Evolutionary conservation across 2,113 vertebrate species (phyloP), one percentile per base, ranked within the genome.

Genomic region (Myxocyprinus asiaticus): DNA sequence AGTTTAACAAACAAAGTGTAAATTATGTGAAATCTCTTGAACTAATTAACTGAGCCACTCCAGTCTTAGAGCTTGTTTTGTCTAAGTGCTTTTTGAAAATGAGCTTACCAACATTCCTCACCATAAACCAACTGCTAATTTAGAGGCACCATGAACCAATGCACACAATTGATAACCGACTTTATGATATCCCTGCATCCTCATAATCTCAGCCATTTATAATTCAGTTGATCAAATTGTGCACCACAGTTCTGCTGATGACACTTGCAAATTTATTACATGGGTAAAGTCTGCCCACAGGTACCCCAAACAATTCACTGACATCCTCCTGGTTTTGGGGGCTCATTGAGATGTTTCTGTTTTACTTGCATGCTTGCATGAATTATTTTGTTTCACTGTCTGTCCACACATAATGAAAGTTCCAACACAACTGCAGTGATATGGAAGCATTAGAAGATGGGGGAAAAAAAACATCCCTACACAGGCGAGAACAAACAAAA

Each of bases 401-500:
- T 63, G 71, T 63, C 45, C 58, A 33, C 43, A 33, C 58, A 63
- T 59, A 74, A 50, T 74, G 42, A 74, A 74, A 74, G 71, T 74
- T 74, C 58, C 6, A 22, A 63, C 44, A 33, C 56, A 48, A 74
- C 17, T 9, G 11, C 45, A 11, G 56, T 59, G 48, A 62, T 62
- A 50, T 22, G 50, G 71, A 63, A 63, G 58, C 71, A 62, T 63
- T 62, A 33, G 45, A 63, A 22, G 56, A 62, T 22, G 55, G 47
- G 5, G 10, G n/a, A n/a, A n/a, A 72, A 72, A 56, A 17, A 72
- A 3, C 8, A 50, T 9, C 22, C 51, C 68, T 12, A 72, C 70
- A 72, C 55, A 61, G 15, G 59, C 10, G 58, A 63, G 9, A 48
- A 86, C 68, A 88, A 88, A 89, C 86, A 89, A 81, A 86, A 87